Evolutionary conservation across 2,797 vertebrate species (phyloP), one percentile per base, ranked within the genome.

Genomic region (Darevskia nairensis): DNA sequence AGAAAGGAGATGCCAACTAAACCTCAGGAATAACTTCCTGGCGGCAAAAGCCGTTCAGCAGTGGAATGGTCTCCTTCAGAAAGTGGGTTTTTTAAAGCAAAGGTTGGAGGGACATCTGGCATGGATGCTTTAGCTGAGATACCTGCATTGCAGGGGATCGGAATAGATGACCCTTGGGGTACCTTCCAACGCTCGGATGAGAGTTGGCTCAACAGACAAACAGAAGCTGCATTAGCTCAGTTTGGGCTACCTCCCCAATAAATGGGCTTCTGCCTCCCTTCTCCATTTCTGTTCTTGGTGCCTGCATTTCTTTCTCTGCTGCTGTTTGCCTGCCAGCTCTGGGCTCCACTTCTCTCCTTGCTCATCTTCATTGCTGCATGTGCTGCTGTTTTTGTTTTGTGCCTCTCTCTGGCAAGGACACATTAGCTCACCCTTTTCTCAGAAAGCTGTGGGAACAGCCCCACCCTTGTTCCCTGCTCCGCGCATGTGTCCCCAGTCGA

Each of bases 391-490:
- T 84, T 81, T 85, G 69, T 69, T 35, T 80, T 81, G 61, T 44
- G 86, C 78, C 64, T 82, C 77, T 61, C 61, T 80, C 61, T 61
- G 41, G 71, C 69, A 29, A 82, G 86, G 78, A 90, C 86, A 77
- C 64, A 85, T 88, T 59, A 82, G 72, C 46, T 82, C 86, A 61
- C 77, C 13, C 72, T 90, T 72, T 90, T 90, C 89, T 88, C 78
- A 88, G 89, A 90, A 90, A 77, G 44, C 86, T 82, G 61, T 77
- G 86, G 89, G 89, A 88, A 90, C 86, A 88, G 89, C 82, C 55
- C 86, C 89, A 10, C 89, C 86, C 78, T 71, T 76, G 23, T 79
- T 1, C 46, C 46, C 59, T 17, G 64, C 72, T 81, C 78, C 78
- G 21, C 32, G 35, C 76, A 59, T 35, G 55, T 71, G 80, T 80